Conservation (phyloP, 2,113 vertebrate genomes). For the Entomyzon cyanotis region DNA sequence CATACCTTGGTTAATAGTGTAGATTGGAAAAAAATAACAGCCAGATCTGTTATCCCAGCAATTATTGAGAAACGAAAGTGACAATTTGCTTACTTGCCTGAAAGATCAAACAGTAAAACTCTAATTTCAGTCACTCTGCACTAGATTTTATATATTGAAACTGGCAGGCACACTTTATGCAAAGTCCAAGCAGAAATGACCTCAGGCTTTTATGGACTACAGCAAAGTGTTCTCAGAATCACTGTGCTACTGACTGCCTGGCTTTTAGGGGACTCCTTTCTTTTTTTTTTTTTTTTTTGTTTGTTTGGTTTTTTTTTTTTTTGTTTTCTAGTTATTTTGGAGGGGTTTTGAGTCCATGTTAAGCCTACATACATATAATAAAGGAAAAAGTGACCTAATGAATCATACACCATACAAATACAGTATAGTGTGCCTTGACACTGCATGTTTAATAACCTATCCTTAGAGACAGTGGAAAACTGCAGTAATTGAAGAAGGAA, state of each 20-base stretch:
- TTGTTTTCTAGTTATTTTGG: neutral
- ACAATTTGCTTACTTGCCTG: conserved; percentile 71
- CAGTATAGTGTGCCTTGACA: conserved; percentile 30
- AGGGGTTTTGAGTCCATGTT: neutral
- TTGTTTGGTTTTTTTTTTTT: neutral
- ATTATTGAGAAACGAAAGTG: conserved; percentile 61
- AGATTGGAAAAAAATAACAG: conserved; percentile 29
- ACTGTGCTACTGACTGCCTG: neutral
- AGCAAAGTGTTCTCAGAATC: neutral
- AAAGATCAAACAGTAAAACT: conserved; percentile 59
- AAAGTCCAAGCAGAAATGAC: conserved; percentile 42
- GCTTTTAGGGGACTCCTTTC: neutral
- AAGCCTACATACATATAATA: neutral
- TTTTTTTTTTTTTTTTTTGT: no score
- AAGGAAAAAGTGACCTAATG: neutral
- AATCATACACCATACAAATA: conserved; percentile 13
- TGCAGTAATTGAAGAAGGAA: conserved; percentile 70
- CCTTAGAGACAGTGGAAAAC: conserved; percentile 61
- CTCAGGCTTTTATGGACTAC: conserved; percentile 14
- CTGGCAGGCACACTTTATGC: conserved; percentile 49
- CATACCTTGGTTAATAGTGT: conserved; percentile 9
- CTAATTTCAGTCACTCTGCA: conserved; percentile 54
- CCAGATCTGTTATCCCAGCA: conserved; percentile 52
- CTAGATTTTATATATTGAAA: conserved; percentile 53
- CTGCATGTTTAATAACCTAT: conserved; percentile 55